Conservation (phyloP, 2,113 vertebrate genomes). For the Phycodurus eques region DNA sequence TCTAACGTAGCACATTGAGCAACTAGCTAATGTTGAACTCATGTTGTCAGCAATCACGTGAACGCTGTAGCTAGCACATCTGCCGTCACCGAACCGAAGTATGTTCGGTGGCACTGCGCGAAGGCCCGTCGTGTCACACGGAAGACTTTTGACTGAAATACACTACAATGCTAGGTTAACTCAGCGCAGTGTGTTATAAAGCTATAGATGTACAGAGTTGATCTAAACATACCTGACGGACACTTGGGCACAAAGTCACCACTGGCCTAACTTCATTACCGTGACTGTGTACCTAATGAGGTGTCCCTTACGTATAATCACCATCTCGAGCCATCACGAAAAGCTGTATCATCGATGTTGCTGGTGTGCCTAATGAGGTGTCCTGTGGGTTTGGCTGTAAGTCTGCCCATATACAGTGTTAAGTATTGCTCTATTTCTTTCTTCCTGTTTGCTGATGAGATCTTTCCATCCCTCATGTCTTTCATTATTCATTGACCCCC, state of each 20-base stretch:
- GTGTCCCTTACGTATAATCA: too few relatives aligned
- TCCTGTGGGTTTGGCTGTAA: not conserved
- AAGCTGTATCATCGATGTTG: not conserved
- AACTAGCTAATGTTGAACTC: not conserved
- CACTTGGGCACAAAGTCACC: not conserved
- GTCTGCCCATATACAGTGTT: not conserved
- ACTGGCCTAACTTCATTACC: too few relatives aligned
- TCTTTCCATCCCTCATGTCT: not conserved
- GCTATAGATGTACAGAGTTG: not conserved
- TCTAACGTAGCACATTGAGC: not conserved
- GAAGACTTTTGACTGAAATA: not conserved
- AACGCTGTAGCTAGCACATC: not conserved
- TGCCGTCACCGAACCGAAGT: not conserved
- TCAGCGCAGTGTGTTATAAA: not conserved
- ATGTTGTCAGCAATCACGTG: not conserved
- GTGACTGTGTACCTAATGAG: not conserved
- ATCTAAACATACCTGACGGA: not conserved
- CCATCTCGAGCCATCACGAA: not conserved
- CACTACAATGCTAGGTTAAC: not conserved
- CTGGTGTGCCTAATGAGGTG: not conserved
- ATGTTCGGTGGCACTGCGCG: not conserved
- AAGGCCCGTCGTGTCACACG: not conserved
- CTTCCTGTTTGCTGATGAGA: not conserved
- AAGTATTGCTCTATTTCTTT: constrained; percentile 19
- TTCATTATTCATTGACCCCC: constrained; percentile 54